Base-by-base conservation (phyloP, 2,888 invertebrate species). In the Idaea biselata region DNA sequence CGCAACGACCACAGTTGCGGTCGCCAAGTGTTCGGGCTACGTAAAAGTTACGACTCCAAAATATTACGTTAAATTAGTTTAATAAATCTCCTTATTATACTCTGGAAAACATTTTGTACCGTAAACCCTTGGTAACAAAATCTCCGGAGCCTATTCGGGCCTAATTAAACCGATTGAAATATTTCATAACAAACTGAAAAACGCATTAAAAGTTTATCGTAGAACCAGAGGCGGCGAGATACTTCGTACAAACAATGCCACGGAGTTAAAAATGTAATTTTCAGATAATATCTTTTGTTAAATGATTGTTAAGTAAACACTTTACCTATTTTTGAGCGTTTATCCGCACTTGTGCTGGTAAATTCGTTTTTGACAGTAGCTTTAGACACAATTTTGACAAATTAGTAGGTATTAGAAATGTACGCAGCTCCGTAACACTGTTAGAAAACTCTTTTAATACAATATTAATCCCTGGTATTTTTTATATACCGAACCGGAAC, bases 181-280 rank as follows among this genome's bases (percentile, higher is more conserved):
- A 82, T 84, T 87, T 82, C 80, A 81, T 83, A 86, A 85, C 81
- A 78, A 85, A 87, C 82, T 86, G 83, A 83, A 87, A 85, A 87
- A 85, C 84, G 81, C 82, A 86, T 87, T 87, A 87, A 86, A 88
- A 88, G 83, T 87, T 87, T 85, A 81, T 81, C 82, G 77, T 73
- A 62, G 70, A 67, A 62, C 61, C 65, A 70, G 70, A 68, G 73
- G 68, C 63, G 58, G 63, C 70, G 69, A 63, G 65, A 67, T 70
- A 71, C 68, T 68, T 73, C 67, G 63, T 65, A 67, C 70, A 67
- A 78, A 79, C 78, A 81, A 66, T 72, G 75, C 69, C 73, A 73
- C 73, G 71, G 75, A 68, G 25, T 57, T 65, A 73, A 75, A 71
- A 73, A 74, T 69, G 63, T 71, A 44, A 44, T 44, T 44, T 44